Conservation (phyloP, 2,888 invertebrate species). For the Prenolepis imparis region DNA sequence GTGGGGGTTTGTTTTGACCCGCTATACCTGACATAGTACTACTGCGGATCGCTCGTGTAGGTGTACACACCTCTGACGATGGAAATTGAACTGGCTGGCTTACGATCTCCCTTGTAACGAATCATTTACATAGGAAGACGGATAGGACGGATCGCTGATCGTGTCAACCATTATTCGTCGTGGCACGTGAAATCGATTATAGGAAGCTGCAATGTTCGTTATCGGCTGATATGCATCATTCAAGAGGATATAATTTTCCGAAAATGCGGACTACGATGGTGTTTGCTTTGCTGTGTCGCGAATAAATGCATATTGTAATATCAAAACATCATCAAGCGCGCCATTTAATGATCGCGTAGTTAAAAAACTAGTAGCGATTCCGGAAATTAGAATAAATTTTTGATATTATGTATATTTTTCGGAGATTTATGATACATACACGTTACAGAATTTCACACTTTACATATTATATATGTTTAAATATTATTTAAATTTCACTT, state of each 20-base stretch:
- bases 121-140: too few species aligned
- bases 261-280: constrained; percentile 30
- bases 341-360: constrained; percentile 9
- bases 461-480: neutral
- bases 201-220: constrained; percentile 59
- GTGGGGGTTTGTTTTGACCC: too few species aligned
- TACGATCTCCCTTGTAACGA: too few species aligned
- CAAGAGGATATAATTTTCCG: constrained; percentile 30
- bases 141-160: constrained; percentile 72
- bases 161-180: constrained; percentile 71
- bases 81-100: too few species aligned
- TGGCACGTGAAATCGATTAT: constrained; percentile 67
- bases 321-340: constrained; percentile 22
- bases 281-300: neutral
- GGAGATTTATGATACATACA: neutral
- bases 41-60: constrained; percentile 40
- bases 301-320: constrained; percentile 33
- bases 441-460: neutral
- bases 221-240: constrained; percentile 53
- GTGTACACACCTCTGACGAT: constrained; percentile 39
- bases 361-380: neutral
- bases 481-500: neutral
- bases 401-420: neutral
- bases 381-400: neutral
- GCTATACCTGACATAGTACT: too few species aligned